Conservation (phyloP, 2,797 vertebrate species). For the Platalea minor region DNA sequence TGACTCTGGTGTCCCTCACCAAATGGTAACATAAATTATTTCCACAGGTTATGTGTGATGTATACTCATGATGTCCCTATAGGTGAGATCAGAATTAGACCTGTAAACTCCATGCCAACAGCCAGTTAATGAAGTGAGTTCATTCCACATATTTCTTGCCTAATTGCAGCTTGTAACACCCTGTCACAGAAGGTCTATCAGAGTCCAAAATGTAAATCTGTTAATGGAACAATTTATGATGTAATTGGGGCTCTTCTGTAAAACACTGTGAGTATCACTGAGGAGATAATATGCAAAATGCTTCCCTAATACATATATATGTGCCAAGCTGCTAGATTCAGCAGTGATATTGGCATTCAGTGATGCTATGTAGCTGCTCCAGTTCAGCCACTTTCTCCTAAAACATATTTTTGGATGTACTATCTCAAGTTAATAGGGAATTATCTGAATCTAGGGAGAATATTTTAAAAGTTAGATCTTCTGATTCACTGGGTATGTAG, state of each 20-base stretch:
- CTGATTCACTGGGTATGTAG: not conserved
- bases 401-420: not conserved
- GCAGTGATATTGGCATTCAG: not conserved
- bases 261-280: not conserved
- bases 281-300: not conserved
- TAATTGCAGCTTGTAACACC: not conserved
- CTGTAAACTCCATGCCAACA: not conserved
- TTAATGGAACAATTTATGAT: not conserved
- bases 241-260: not conserved
- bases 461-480: not conserved
- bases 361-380: not conserved
- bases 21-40: not conserved
- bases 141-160: not conserved
- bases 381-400: not conserved
- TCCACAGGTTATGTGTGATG: not conserved
- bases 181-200: not conserved
- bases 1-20: not conserved
- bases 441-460: not conserved
- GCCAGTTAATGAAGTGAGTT: not conserved
- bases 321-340: not conserved
- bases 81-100: not conserved
- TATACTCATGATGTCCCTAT: not conserved
- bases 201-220: not conserved
- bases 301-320: not conserved
- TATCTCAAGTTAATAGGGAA: not conserved